Base-by-base conservation (phyloP, 2,113 vertebrate genomes). In the Labrus mixtus region DNA sequence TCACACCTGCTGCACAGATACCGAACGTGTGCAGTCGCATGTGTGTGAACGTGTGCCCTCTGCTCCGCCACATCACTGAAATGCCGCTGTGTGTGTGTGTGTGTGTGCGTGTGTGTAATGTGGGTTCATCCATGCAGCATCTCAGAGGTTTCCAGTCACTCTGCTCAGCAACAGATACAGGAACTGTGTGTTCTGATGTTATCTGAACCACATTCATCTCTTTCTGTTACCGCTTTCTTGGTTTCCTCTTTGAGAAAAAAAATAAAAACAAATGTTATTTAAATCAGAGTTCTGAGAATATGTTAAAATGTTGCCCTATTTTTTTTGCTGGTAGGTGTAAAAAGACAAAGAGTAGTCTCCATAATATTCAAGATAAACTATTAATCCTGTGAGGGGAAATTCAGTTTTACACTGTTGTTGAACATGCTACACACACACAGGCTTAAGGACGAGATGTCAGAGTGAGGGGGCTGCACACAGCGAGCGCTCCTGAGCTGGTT, bases 101-200 rank as follows among this genome's bases (percentile, higher is more conserved):
- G 29, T 56, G 43, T 50, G 25, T n/a, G n/a, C 23, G 36, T 58
- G 41, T 25, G 46, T 73, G 62, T 79, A 68, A 73, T 87, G 86
- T 82, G 80, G 82, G 74, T 81, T 79, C 8, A 71, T 65, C 53
- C 56, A 17, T 61, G 74, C 73, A 80, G 56, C 78, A 76, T 78
- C 67, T 62, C 55, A 62, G 72, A 86, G 80, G 76, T 83, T 91
- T 91, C 89, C 85, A 84, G 86, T 91, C 85, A 82, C 19, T 80
- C 73, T 70, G 68, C 79, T 73, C 73, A 74, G 59, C 73, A 71
- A 62, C 69, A 85, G 51, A 77, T 45, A 59, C 57, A 87, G 39
- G 53, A 81, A 87, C 68, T 61, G 3, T 19, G 11, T 65, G 79
- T 86, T 80, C 75, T 76, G 71, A 82, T 88, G 23, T 81, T 86